These are phyloP conservation scores for Larimichthys crocea DNA, from an alignment of 2,113 vertebrate species.

Conservation along the genomic window DNA sequence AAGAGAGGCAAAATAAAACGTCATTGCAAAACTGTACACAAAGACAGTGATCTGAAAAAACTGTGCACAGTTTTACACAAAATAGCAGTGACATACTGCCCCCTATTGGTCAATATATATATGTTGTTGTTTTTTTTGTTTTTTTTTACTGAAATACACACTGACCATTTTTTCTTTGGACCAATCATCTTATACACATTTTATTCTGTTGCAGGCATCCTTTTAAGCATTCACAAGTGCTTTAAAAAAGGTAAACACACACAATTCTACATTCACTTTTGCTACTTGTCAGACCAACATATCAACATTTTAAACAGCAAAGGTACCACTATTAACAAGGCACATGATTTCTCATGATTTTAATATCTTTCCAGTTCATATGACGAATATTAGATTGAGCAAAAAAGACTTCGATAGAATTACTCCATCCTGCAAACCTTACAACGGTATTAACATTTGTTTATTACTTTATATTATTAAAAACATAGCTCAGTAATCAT, in stretches of 20 bases:
- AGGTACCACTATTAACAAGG: neutral
- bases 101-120: slow-evolving; percentile 36
- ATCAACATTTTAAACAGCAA: neutral
- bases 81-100: slow-evolving; percentile 20
- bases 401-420: fast-evolving
- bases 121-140: too few species aligned
- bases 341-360: neutral
- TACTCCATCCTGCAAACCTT: neutral
- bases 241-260: neutral
- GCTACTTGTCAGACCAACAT: neutral
- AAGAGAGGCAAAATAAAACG: neutral
- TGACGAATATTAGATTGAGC: fast-evolving
- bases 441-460: slow-evolving; percentile 9
- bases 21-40: neutral
- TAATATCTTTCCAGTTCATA: slow-evolving; percentile 13
- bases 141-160: too few species aligned
- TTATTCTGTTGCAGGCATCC: neutral
- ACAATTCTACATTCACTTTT: neutral
- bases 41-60: too few species aligned
- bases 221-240: neutral
- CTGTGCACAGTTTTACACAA: neutral
- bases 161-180: neutral
- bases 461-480: neutral
- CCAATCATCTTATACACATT: neutral
- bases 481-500: neutral